These are phyloP conservation scores for Pocillopora damicornis DNA, from an alignment of 64 coral and sea anemone genomes.

Conservation along the genomic window DNA sequence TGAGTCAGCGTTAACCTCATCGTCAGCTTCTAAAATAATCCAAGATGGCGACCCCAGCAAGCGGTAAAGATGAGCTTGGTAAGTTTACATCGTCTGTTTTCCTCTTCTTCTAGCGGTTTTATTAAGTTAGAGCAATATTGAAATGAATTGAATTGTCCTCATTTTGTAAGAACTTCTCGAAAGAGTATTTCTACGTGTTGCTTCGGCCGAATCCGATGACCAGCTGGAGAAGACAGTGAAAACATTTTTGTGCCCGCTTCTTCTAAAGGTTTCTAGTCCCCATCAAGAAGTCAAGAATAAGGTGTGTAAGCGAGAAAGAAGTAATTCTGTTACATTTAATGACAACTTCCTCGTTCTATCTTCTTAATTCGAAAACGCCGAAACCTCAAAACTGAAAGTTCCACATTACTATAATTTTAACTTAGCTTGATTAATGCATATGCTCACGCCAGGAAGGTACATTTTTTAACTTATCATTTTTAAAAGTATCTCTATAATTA, in stretches of 20 bases:
- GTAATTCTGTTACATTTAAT: background rate
- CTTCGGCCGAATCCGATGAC: constrained; percentile 81
- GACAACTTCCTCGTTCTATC: background rate
- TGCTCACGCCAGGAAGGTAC: no score
- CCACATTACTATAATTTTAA: background rate
- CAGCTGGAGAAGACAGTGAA: constrained; percentile 75
- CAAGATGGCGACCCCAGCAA: constrained; percentile 72
- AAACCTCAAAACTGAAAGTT: no score
- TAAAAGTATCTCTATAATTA: no score
- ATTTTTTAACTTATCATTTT: no score
- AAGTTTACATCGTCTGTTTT: background rate
- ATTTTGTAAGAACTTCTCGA: constrained; percentile 77
- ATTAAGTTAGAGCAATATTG: background rate
- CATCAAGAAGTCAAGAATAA: constrained; percentile 87
- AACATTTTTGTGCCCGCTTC: constrained; percentile 79
- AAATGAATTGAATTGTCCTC: background rate
- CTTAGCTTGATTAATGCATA: background rate
- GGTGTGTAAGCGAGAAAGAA: constrained; percentile 5
- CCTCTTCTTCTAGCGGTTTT: background rate
- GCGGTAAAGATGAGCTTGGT: constrained; percentile 72
- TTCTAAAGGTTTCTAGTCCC: constrained; percentile 88
- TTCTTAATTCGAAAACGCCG: no score
- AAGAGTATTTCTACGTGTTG: constrained; percentile 89
- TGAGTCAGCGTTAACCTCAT: constrained; percentile 12
- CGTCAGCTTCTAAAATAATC: background rate